A percentile compares a stretch with the other conserved stretches of the same genome.
These are phyloP conservation scores for Microtus ochrogaster DNA, from an alignment of 2,113 vertebrate genomes.

Conservation along the genomic window DNA sequence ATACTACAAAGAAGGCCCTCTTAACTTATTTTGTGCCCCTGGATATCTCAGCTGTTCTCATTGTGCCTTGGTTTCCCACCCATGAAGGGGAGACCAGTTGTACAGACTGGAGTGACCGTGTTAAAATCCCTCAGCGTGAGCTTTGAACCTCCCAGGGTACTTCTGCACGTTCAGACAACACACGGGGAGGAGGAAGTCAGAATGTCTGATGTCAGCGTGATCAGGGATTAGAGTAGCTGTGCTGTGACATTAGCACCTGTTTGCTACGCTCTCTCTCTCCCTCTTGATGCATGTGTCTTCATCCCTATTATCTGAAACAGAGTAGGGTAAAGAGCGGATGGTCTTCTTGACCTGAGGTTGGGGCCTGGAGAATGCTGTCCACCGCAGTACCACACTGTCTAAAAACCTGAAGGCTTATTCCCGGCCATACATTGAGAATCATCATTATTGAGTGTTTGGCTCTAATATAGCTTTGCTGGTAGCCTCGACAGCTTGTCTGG, in stretches of 20 bases:
- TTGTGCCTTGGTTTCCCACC: neutral
- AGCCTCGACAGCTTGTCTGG: slow-evolving; percentile 56
- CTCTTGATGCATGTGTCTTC: neutral
- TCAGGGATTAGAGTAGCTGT: neutral
- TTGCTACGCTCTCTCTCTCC: neutral
- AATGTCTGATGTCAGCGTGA: neutral
- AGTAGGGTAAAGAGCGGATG: neutral
- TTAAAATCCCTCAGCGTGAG: neutral
- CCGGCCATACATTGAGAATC: slow-evolving; percentile 51
- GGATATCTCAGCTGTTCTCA: neutral
- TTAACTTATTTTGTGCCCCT: neutral
- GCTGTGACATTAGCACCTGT: neutral
- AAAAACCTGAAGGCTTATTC: slow-evolving; percentile 40
- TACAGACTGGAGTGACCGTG: neutral
- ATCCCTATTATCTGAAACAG: neutral
- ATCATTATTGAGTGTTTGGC: slow-evolving; percentile 54
- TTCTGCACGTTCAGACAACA: slow-evolving; percentile 2
- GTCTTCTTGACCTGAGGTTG: slow-evolving; percentile 12
- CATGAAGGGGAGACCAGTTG: neutral
- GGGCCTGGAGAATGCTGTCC: neutral
- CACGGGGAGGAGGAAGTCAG: neutral
- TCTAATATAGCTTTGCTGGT: slow-evolving; percentile 63
- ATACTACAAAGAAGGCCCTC: neutral
- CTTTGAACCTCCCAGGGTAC: neutral
- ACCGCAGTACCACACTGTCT: neutral